phyloP scores from a whole-genome alignment of 1,140 invertebrate species.

The Drosophila bifasciata region DNA sequence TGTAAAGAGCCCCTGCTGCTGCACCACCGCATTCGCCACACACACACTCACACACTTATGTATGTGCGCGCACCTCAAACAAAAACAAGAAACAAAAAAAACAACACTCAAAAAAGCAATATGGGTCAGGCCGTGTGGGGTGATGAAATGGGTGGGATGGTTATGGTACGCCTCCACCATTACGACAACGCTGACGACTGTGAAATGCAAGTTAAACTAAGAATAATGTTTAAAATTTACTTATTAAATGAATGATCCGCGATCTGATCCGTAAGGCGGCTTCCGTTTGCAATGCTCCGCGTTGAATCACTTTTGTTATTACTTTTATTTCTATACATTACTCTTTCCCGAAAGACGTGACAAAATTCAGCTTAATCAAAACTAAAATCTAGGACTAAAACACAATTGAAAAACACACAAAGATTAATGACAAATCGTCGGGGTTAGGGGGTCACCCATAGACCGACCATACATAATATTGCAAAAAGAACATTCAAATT shows the following conservation, averaged over 20 bases:
- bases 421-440: no score
- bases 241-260: constrained; percentile 69
- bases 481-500: no score
- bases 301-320: constrained; percentile 11
- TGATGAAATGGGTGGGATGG: constrained; percentile 7
- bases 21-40: neutral
- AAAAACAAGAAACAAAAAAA: neutral
- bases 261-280: constrained; percentile 33
- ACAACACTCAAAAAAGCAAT: constrained; percentile 56
- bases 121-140: constrained; percentile 22
- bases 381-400: no score
- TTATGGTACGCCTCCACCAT: constrained; percentile 5
- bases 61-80: no score
- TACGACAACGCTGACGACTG: constrained; percentile 37
- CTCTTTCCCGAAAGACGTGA: no score
- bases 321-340: no score
- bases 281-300: constrained; percentile 37
- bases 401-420: no score
- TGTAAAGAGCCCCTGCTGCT: constrained; percentile 86
- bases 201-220: constrained; percentile 60
- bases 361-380: no score
- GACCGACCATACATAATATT: no score
- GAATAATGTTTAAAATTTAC: constrained; percentile 52
- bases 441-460: no score
- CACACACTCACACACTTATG: constrained; percentile 7